phyloP scores from a whole-genome alignment of 2,888 invertebrate species.

The Tethea ocularis region DNA sequence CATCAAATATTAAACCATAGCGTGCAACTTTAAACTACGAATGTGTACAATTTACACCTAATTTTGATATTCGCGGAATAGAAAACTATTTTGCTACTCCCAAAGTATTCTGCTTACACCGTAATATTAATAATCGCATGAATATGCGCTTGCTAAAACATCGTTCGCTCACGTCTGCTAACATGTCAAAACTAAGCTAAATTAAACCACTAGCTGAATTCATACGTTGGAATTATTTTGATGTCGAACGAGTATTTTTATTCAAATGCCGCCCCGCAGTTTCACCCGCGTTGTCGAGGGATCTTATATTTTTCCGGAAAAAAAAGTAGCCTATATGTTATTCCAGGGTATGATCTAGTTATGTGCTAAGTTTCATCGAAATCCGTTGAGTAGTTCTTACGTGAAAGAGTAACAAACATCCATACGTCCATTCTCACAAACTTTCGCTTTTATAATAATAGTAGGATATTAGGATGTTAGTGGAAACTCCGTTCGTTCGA shows the following conservation, averaged over 20 bases:
- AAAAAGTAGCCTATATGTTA: no score
- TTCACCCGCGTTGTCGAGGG: no score
- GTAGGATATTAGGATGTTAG: no score
- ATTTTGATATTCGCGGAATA: constrained; percentile 29
- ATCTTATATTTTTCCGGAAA: no score
- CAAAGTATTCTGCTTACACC: constrained; percentile 25
- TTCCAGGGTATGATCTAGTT: no score
- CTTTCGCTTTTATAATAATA: no score
- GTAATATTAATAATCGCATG: constrained; percentile 40
- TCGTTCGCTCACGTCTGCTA: constrained; percentile 19
- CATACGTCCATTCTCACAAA: no score
- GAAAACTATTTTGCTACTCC: constrained; percentile 21
- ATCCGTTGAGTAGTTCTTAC: no score
- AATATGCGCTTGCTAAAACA: constrained; percentile 35
- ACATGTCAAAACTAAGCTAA: constrained; percentile 15
- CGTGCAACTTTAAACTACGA: constrained; percentile 19
- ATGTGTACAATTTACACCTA: constrained; percentile 19
- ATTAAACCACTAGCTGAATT: constrained; percentile 26
- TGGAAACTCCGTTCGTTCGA: no score
- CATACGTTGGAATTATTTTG: constrained; percentile 18
- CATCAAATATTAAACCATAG: not conserved
- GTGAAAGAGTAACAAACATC: no score
- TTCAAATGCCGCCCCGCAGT: not conserved
- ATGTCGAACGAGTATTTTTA: not conserved
- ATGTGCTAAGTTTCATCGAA: no score